Conservation (phyloP, 2,888 invertebrate genomes). For the Ochropleura leucogaster region DNA sequence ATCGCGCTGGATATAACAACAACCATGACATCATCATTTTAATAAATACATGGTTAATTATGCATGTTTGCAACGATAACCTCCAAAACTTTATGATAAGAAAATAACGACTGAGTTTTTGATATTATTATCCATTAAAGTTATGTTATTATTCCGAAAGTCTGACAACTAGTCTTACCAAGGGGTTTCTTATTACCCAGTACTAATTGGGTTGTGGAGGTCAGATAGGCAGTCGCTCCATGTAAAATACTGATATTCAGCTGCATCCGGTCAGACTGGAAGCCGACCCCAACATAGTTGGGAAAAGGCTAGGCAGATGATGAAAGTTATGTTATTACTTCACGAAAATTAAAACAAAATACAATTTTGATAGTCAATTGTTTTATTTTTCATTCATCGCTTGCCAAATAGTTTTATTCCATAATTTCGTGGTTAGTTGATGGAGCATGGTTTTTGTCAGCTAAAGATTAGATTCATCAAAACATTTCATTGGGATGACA, state of each 20-base stretch:
- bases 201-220: too few relatives aligned
- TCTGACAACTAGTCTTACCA: too few relatives aligned
- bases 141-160: neutral
- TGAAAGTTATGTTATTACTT: neutral
- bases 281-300: too few relatives aligned
- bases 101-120: neutral
- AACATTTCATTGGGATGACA: neutral
- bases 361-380: neutral
- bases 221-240: too few relatives aligned
- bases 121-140: neutral
- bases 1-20: neutral
- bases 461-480: neutral
- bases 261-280: too few relatives aligned
- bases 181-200: too few relatives aligned
- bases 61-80: neutral
- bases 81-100: neutral
- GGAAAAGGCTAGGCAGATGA: too few relatives aligned
- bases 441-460: slow-evolving; percentile 4
- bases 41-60: neutral
- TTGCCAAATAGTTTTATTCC: slow-evolving; percentile 26
- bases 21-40: slow-evolving; percentile 19
- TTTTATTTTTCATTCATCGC: slow-evolving; percentile 19
- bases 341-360: neutral
- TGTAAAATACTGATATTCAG: too few relatives aligned
- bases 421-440: neutral